Evolutionary conservation across 2,888 invertebrate species (phyloP).

Genomic region (Ametastegia equiseti): DNA sequence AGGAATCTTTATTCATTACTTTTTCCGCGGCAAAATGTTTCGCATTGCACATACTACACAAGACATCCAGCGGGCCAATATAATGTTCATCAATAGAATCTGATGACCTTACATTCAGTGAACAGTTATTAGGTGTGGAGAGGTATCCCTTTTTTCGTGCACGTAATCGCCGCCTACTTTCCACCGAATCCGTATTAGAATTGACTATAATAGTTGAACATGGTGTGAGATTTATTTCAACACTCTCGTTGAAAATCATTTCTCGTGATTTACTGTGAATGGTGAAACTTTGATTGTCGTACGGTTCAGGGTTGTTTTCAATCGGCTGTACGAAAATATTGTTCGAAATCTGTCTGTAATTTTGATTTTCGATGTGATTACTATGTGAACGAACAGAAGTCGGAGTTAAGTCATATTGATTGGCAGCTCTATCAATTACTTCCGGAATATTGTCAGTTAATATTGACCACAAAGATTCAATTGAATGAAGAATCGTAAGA

Average conservation of each 20-base stretch:
- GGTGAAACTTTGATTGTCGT: neutral
- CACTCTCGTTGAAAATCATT: slow-evolving; percentile 6
- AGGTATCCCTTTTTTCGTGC: neutral
- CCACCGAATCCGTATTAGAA: neutral
- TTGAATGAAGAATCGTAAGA: neutral
- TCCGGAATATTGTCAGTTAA: neutral
- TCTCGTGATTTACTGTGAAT: neutral
- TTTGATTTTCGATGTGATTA: neutral
- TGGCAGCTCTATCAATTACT: neutral
- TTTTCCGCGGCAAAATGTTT: slow-evolving; percentile 1
- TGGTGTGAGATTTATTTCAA: neutral
- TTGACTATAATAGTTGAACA: neutral
- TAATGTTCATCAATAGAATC: neutral
- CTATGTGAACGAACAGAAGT: neutral
- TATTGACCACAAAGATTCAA: neutral
- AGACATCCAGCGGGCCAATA: neutral
- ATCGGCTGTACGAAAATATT: neutral
- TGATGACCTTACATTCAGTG: neutral
- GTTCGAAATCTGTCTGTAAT: neutral
- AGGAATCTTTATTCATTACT: neutral
- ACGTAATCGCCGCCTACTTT: slow-evolving; percentile 12
- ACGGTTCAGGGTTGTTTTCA: neutral
- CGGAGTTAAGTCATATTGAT: neutral
- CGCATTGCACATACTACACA: neutral
- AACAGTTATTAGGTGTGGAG: neutral